Conservation (phyloP, 2,888 invertebrate species). For the Eupeodes latifasciatus region DNA sequence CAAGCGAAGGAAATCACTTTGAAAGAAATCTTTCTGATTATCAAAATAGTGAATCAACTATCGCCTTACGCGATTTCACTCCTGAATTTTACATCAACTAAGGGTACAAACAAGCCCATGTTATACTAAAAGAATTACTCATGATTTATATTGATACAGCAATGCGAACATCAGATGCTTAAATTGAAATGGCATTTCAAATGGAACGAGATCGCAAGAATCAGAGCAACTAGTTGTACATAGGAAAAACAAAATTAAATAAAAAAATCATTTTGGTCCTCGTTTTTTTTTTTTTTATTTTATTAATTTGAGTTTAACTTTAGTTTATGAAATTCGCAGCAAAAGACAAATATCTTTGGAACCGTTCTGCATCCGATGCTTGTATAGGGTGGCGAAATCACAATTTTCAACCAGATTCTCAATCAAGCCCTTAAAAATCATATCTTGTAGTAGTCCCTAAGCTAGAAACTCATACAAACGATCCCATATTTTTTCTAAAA, state of each 20-base stretch:
- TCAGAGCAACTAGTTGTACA: constrained; percentile 19
- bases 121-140: constrained; percentile 87
- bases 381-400: too few species aligned
- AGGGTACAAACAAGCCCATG: constrained; percentile 85
- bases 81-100: constrained; percentile 85
- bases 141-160: constrained; percentile 88
- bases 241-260: constrained; percentile 33
- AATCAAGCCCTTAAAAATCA: too few species aligned
- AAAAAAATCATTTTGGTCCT: constrained; percentile 26
- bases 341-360: too few species aligned
- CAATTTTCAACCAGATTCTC: too few species aligned
- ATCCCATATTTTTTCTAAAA: too few species aligned
- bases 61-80: too few species aligned
- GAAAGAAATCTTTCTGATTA: too few species aligned
- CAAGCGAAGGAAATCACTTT: too few species aligned
- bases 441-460: too few species aligned
- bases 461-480: too few species aligned
- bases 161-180: constrained; percentile 88
- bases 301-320: constrained; percentile 80
- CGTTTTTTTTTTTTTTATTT: not conserved
- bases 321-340: constrained; percentile 97
- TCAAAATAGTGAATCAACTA: too few species aligned
- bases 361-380: too few species aligned
- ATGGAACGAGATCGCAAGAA: constrained; percentile 77
- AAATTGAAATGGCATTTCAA: constrained; percentile 81